A percentile compares a stretch with the other conserved stretches of the same genome.
phyloP scores from a whole-genome alignment of 2,888 invertebrate genomes.

The Liopterus haemorrhoidalis region DNA sequence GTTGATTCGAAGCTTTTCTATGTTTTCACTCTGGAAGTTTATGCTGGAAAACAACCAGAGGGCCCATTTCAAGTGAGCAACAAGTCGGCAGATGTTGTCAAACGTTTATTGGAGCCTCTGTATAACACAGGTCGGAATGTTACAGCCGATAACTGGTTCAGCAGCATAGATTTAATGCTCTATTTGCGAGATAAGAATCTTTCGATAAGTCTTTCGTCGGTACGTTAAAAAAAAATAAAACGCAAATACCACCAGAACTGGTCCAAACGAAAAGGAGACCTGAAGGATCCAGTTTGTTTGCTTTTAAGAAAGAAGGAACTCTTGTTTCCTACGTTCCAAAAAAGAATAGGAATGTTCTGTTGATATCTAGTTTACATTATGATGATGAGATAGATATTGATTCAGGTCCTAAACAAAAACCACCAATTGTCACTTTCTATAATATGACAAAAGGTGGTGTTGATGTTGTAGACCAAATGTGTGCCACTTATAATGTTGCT shows the following conservation, averaged over 20 bases:
- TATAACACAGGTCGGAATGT: slow-evolving; percentile 21
- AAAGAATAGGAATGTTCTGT: slow-evolving; percentile 1
- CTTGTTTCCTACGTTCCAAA: slow-evolving; percentile 7
- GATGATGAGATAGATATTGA: too few species aligned
- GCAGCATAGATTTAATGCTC: slow-evolving; percentile 23
- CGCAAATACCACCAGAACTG: slow-evolving; percentile 7
- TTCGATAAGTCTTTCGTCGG: slow-evolving; percentile 10
- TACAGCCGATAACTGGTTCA: slow-evolving; percentile 27
- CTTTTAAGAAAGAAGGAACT: slow-evolving; percentile 2
- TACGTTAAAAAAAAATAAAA: slow-evolving; percentile 6
- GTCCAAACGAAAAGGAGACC: slow-evolving; percentile 2
- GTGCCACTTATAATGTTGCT: slow-evolving; percentile 8
- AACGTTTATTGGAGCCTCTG: slow-evolving; percentile 5
- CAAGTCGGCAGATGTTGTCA: slow-evolving; percentile 3
- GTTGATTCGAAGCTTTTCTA: slow-evolving; percentile 7
- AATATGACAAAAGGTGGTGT: slow-evolving; percentile 4
- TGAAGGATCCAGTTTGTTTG: slow-evolving; percentile 4
- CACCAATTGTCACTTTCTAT: slow-evolving; percentile 7
- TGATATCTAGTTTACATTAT: too few species aligned
- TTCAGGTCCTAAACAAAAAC: slow-evolving; percentile 1
- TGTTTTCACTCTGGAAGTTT: slow-evolving; percentile 14
- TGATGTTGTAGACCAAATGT: slow-evolving; percentile 1
- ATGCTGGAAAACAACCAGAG: slow-evolving; percentile 8
- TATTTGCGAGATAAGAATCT: too few species aligned
- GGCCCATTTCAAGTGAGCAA: slow-evolving; percentile 9